These are phyloP conservation scores for Aurelia coerulea DNA, from an alignment of 30 jellyfish, hydroid and myxozoan genomes.

Conservation along the genomic window DNA sequence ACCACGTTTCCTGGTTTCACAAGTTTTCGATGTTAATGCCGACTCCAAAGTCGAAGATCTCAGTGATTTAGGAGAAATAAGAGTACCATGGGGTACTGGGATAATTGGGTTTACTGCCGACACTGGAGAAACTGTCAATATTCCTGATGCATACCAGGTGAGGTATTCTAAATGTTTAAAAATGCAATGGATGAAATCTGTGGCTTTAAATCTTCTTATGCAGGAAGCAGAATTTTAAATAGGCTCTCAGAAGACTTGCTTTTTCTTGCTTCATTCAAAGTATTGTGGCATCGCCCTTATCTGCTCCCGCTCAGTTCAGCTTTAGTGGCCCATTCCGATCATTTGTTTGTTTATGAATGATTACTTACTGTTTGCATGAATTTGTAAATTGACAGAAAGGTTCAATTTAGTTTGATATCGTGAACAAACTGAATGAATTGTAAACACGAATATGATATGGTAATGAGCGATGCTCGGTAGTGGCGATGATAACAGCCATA, in stretches of 20 bases:
- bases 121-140: conserved; percentile 90
- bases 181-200: not conserved
- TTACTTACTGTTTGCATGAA: too few relatives aligned
- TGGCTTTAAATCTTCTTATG: too few relatives aligned
- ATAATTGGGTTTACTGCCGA: conserved; percentile 93
- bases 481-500: too few relatives aligned
- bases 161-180: not conserved
- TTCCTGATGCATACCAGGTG: conserved; percentile 96
- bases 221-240: too few relatives aligned
- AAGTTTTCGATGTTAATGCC: conserved; percentile 97
- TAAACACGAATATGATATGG: too few relatives aligned
- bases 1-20: conserved; percentile 78
- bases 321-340: too few relatives aligned
- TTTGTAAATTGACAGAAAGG: too few relatives aligned
- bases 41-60: conserved; percentile 93
- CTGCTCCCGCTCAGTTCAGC: too few relatives aligned
- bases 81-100: conserved; percentile 96
- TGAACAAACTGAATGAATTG: too few relatives aligned
- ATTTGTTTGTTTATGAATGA: too few relatives aligned
- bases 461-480: too few relatives aligned
- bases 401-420: too few relatives aligned
- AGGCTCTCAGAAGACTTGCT: not conserved
- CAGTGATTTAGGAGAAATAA: conserved; percentile 71
- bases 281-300: not conserved
- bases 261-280: not conserved